Evolutionary conservation across 2,797 vertebrate species (phyloP), one percentile per base, ranked within the genome.

Genomic region (Lutjanus argentimaculatus): DNA sequence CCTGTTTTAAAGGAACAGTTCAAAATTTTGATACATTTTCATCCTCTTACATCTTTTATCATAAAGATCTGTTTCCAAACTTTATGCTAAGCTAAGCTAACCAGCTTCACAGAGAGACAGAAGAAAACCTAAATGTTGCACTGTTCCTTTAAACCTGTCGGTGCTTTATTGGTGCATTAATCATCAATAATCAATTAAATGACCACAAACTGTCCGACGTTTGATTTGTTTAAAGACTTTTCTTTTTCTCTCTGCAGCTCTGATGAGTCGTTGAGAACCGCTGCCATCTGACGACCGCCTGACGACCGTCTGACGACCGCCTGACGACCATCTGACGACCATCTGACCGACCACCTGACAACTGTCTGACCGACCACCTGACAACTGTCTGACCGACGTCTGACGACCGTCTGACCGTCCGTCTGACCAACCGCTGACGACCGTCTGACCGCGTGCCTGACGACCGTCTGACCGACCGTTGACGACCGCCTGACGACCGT

Each of bases 231-330:
- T 8, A 2, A 52, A 55, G 49, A 36, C 46, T 58, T 69, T 68
- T 22, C 40, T 19, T 36, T 36, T 36, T 36, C 30, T 36, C 3
- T 36, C 14, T 70, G 5, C 25, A 16, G n/a, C 21, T 56, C 16
- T 40, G 56, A 25, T 19, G 16, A 36, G 40, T n/a, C 15, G 61
- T 19, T 59, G 55, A 75, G 62, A 75, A 79, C 59, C 61, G 17
- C 71, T 19, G 17, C 30, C 5, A 49, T 7, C 21, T 3, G 10
- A 25, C 25, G 25, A 25, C 2, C 25, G 25, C 3, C 25, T 25
- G 25, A 25, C 25, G 25, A 25, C 2, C 25, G 25, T 25, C 25
- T 25, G 22, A 42, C 16, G 22, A 25, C n/a, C 25, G 25, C 3
- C 25, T 25, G 3, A 25, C 25, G 25, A 25, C 25, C 25, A 3